Base-by-base conservation (phyloP, 2,113 vertebrate genomes). In the Terrapene triunguis region DNA sequence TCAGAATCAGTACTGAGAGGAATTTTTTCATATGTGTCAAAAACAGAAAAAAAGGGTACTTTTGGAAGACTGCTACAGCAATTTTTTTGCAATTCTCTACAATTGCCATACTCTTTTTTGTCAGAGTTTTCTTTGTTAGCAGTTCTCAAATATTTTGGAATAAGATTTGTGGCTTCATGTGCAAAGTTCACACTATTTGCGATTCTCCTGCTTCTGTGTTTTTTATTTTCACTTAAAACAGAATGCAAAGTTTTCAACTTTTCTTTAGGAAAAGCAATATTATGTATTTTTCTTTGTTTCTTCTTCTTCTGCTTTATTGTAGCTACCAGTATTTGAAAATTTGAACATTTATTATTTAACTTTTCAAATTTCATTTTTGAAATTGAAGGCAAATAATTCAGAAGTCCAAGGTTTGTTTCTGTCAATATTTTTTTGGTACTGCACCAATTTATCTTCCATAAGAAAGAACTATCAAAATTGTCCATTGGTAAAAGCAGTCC, bases 21-120 rank as follows among this genome's bases (percentile, higher is more conserved):
- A 95, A 98, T 98, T 98, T 98, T 99, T 98, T 98, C 91, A 54
- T 98, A 98, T 19, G 85, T 98, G 94, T 99, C 98, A 97, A 98
- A 98, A 53, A 95, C 24, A 95, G 96, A 86, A 86, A 87, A 94
- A 57, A 3, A 47, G 5, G 14, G 65, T 89, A 96, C 97, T 96
- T 97, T 85, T 87, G 88, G 50, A 92, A 80, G 24, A 82, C 85
- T 88, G 81, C 9, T 17, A 42, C 78, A 55, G 38, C 3, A 95
- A 90, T 44, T 92, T 57, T 29, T 88, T 92, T 95, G 91, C 3
- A 89, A 25, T 2, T 53, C 25, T 89, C 96, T n/a, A 69, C 84
- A 76, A 76, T 51, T 82, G 80, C 51, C 2, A 83, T 27, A 12
- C n/a, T 80, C 47, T 25, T 88, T 96, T 95, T 12, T 89, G 57